phyloP scores from a whole-genome alignment of 2,888 invertebrate species.

The Leucophora obtusa region DNA sequence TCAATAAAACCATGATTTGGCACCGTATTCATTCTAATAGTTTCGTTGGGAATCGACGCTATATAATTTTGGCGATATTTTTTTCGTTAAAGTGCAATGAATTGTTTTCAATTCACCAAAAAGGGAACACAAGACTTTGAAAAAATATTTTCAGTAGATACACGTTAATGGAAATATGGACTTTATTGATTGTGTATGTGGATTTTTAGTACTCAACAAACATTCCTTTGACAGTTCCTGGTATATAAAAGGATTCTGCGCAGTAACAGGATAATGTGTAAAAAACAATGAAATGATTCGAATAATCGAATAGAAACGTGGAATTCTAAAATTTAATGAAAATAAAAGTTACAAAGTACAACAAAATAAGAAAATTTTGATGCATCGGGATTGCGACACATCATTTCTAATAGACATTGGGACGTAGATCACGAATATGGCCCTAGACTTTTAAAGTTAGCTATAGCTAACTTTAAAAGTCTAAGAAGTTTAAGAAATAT shows the following conservation, averaged over 20 bases:
- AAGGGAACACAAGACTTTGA: not conserved
- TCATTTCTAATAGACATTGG: no score
- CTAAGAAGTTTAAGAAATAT: no score
- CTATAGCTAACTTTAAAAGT: no score
- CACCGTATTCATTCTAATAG: conserved; percentile 75
- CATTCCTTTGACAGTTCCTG: conserved; percentile 5
- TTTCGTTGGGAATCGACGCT: not conserved
- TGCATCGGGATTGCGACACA: no score
- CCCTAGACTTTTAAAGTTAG: no score
- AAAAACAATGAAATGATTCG: no score
- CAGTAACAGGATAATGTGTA: conserved; percentile 11
- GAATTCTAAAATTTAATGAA: no score
- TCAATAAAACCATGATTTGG: conserved; percentile 78
- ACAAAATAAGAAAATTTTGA: no score
- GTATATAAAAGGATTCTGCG: conserved; percentile 39
- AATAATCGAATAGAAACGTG: no score
- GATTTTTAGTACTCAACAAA: conserved; percentile 18
- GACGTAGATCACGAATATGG: no score
- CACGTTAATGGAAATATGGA: not conserved
- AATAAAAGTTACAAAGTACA: no score
- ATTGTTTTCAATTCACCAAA: not conserved
- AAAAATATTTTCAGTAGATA: not conserved
- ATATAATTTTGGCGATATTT: not conserved
- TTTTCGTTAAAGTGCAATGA: not conserved
- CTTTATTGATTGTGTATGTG: conserved; percentile 50